Base-by-base conservation (phyloP, 2,888 invertebrate genomes). In the Allolobophora icterica region DNA sequence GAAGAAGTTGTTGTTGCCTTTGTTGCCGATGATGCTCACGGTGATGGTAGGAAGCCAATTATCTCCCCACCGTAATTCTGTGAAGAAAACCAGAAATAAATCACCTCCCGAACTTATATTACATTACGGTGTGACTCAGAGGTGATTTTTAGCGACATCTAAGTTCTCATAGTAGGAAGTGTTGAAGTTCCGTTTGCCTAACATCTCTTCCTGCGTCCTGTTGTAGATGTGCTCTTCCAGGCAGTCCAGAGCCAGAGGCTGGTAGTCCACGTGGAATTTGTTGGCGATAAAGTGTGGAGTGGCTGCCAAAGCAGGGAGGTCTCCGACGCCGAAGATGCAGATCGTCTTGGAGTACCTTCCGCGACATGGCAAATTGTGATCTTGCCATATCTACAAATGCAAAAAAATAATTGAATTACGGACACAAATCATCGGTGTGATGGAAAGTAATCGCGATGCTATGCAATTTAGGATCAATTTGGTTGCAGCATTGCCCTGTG, bases 281-380 rank as follows among this genome's bases (percentile, higher is more conserved):
- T 95, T 95, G 71, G 94, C 94, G 90, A 95, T 94, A 19, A 95
- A 91, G 84, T 95, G 94, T 15, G 93, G 93, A 40, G 94, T 90
- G 3, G 90, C 90, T 0, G 93, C 91, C 19, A 95, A 91, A 15
- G 93, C 34, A 13, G 94, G 94, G 34, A 95, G 93, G 90, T 95
- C 95, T 24, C 93, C 84, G 0, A 94, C 92, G 8, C 94, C 94
- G 90, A 94, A 94, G 17, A 95, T 93, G 91, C 95, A 95, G 21
- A 95, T 93, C 90, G 92, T 92, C 13, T 94, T 92, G 8, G 94
- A 93, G 84, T 93, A 92, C 91, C 94, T 93, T 15, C 95, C 95
- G 17, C 91, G 90, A 91, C 94, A 94, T 0, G 94, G 93, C 92
- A 93, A 94, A 42, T 94, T 90, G 52, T 91, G 89, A 5, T 83